Conservation (phyloP, 2,888 invertebrate genomes). For the Serrognathus titanus region DNA sequence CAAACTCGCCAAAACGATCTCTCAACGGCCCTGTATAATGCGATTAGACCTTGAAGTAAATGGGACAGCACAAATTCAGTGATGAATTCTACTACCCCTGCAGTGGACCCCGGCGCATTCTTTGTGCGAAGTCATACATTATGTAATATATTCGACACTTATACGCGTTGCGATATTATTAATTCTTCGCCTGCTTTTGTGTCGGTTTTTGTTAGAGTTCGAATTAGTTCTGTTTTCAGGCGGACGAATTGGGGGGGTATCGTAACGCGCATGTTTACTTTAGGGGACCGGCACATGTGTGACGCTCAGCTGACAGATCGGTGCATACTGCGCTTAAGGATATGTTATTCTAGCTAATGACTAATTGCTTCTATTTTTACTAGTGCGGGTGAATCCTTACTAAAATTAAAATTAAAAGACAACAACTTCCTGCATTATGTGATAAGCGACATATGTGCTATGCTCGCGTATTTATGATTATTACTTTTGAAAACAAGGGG, state of each 20-base stretch:
- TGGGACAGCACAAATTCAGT: conserved; percentile 45
- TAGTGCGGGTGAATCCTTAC: not conserved
- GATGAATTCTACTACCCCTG: conserved; percentile 36
- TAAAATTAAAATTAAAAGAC: no score
- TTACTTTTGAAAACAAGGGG: no score
- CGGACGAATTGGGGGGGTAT: not conserved
- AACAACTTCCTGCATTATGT: no score
- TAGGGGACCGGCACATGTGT: conserved; percentile 22
- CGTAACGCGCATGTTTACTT: conserved; percentile 28
- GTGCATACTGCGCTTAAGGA: conserved; percentile 10
- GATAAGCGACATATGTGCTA: no score
- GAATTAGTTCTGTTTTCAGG: conserved; percentile 6
- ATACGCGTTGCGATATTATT: conserved; percentile 7
- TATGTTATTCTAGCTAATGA: conserved; percentile 19
- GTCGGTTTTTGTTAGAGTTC: not conserved
- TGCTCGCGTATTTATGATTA: no score
- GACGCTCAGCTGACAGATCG: conserved; percentile 24
- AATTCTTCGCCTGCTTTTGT: conserved; percentile 4
- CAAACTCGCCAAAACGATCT: not conserved
- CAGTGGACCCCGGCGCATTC: not conserved
- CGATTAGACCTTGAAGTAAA: conserved; percentile 26
- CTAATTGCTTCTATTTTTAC: conserved; percentile 18
- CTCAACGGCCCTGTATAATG: not conserved
- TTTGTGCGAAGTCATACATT: not conserved
- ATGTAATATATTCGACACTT: not conserved